Evolutionary conservation across 2,888 invertebrate species (phyloP).

Genomic region (Thereva nobilitata): DNA sequence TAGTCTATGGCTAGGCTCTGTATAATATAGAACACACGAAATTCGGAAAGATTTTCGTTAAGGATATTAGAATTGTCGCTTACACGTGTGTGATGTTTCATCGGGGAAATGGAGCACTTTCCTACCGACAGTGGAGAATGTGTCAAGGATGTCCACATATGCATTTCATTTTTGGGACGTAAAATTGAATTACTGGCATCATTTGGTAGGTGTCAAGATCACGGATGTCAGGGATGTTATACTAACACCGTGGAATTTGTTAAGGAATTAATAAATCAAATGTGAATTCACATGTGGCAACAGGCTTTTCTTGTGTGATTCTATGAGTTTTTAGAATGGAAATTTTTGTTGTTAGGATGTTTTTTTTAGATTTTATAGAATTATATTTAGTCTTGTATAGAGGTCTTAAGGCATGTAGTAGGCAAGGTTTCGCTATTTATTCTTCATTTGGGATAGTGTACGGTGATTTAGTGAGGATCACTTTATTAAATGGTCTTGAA

Average conservation of each 20-base stretch:
- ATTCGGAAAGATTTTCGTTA: conserved; percentile 38
- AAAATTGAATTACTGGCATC: conserved; percentile 29
- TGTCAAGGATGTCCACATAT: conserved; percentile 32
- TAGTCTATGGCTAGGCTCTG: not conserved
- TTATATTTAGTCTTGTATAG: no score
- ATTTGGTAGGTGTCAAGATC: conserved; percentile 35
- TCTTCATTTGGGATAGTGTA: no score
- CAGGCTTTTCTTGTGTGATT: not conserved
- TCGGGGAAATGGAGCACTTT: conserved; percentile 23
- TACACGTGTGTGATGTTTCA: conserved; percentile 37
- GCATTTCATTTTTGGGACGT: conserved; percentile 24
- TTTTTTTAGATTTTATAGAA: no score
- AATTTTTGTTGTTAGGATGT: no score
- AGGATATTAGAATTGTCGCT: conserved; percentile 40
- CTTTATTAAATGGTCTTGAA: no score
- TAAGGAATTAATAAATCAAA: conserved; percentile 37
- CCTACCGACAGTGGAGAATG: conserved; percentile 15
- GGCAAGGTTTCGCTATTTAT: no score
- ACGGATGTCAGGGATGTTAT: not conserved
- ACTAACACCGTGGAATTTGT: conserved; percentile 28
- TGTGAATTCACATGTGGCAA: conserved; percentile 28
- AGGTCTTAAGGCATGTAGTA: no score
- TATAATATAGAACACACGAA: not conserved
- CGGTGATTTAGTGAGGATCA: no score
- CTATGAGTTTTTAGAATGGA: no score